These are phyloP conservation scores for Nycticryphes semicollaris DNA, from an alignment of 2,113 vertebrate genomes.

Conservation along the genomic window DNA sequence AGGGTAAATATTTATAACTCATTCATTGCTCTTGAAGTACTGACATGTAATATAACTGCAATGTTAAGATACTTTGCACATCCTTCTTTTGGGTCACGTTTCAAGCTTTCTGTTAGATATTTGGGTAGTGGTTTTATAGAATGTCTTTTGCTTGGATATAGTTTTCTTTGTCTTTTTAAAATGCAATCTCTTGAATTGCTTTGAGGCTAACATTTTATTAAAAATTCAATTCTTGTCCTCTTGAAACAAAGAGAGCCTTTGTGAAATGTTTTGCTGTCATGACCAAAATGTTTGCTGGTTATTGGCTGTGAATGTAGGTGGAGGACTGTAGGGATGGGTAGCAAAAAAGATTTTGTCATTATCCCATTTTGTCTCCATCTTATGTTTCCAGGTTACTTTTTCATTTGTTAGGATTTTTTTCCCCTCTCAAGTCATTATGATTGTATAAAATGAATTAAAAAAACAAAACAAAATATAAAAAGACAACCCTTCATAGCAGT, in stretches of 20 bases:
- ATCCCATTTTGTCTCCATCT: not conserved
- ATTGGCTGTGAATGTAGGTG: not conserved
- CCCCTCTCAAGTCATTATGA: not conserved
- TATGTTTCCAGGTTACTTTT: not conserved
- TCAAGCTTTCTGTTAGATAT: slow-evolving; percentile 4
- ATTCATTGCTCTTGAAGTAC: not conserved
- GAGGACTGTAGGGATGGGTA: not conserved
- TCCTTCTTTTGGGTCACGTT: not conserved
- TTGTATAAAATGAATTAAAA: not conserved
- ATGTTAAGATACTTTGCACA: not conserved
- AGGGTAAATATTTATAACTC: slow-evolving; percentile 46
- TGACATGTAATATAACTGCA: not conserved
- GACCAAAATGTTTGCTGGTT: not conserved
- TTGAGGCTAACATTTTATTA: slow-evolving; percentile 31
- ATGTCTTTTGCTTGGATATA: not conserved
- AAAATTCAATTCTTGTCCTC: not conserved
- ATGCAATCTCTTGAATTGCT: slow-evolving; percentile 2
- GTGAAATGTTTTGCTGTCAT: not conserved
- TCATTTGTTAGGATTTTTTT: not conserved
- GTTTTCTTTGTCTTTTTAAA: not conserved
- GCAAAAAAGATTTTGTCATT: not conserved
- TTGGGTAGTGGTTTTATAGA: not conserved
- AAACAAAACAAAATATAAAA: not conserved
- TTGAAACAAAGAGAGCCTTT: not conserved
- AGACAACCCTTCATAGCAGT: fast-evolving